Base-by-base conservation (phyloP, 2,797 vertebrate genomes). In the Gouania willdenowi region DNA sequence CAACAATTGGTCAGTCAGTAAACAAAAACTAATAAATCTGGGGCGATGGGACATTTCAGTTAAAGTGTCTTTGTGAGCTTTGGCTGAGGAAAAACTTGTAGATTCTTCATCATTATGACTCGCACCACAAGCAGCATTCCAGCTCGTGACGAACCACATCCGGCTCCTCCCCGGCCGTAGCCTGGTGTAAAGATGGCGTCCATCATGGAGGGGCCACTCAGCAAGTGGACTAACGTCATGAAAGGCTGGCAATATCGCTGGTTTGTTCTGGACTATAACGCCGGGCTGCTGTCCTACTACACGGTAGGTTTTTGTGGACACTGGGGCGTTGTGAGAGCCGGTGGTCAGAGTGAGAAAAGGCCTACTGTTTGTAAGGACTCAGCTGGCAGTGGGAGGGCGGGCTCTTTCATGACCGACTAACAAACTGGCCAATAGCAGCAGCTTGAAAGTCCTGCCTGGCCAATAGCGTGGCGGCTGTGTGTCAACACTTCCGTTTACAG, bases 191-290 rank as follows among this genome's bases (percentile, higher is more conserved):
- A 98, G 87, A 98, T 98, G 94, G 94, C 94, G 92, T 98, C 94
- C 54, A 94, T 98, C 85, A 94, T 98, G 94, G 95, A 98, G 63
- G 95, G 95, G 49, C 95, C 95, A 84, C 90, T 98, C 39, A 98
- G 95, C 85, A 98, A 98, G 87, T 98, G 95, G 95, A 98, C 95
- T 71, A 98, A 98, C 77, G 93, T 98, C 54, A 98, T 98, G 95
- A 97, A 97, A 77, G 95, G 95, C 14, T 98, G 95, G 95, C 95
- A 98, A 87, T 98, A 98, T 50, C 94, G 95, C 11, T 98, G 95
- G 95, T 98, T 98, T 70, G 94, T 98, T 33, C 72, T 98, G 80
- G 94, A 98, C 77, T 98, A 97, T 74, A 98, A 98, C 39, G 94
- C 95, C 8, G 95, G 95, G 12, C 67, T 98, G 17, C 88, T 98